Evolutionary conservation across 2,888 invertebrate species (phyloP).

Genomic region (Mimas tiliae): DNA sequence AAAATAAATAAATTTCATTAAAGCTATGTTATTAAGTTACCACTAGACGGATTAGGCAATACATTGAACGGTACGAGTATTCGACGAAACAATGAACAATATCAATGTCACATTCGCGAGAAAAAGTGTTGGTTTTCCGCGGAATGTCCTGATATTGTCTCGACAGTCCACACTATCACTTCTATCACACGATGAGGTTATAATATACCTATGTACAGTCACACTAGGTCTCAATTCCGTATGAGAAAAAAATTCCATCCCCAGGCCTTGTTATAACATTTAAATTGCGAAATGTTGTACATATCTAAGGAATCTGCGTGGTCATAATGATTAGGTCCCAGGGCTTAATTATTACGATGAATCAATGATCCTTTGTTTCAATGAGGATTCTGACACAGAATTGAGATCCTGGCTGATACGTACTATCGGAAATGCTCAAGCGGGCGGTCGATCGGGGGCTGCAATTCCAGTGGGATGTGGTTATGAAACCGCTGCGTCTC

Average conservation of each 20-base stretch:
- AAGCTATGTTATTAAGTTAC: conserved; percentile 59
- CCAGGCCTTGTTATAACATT: too few species aligned
- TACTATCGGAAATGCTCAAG: conserved; percentile 76
- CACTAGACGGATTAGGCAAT: conserved; percentile 57
- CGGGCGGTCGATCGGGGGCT: conserved; percentile 75
- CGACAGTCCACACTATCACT: neutral
- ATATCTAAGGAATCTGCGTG: too few species aligned
- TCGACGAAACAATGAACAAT: conserved; percentile 29
- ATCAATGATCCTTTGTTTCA: too few species aligned
- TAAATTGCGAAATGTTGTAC: too few species aligned
- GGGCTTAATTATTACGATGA: too few species aligned
- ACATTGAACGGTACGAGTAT: conserved; percentile 41
- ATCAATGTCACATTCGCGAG: conserved; percentile 14
- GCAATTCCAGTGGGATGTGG: conserved; percentile 75
- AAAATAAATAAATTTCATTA: conserved; percentile 55
- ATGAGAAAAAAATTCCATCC: too few species aligned
- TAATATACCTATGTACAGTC: neutral
- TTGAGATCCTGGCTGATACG: conserved; percentile 3
- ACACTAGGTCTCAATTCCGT: neutral
- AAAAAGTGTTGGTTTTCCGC: conserved; percentile 8
- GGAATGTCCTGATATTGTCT: conserved; percentile 10
- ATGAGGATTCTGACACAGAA: too few species aligned
- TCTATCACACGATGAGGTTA: conserved; percentile 48
- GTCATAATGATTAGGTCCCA: too few species aligned
- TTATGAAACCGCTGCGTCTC: conserved; percentile 66